phyloP scores from a whole-genome alignment of 2,888 invertebrate genomes.

The Diplolepis rosae region DNA sequence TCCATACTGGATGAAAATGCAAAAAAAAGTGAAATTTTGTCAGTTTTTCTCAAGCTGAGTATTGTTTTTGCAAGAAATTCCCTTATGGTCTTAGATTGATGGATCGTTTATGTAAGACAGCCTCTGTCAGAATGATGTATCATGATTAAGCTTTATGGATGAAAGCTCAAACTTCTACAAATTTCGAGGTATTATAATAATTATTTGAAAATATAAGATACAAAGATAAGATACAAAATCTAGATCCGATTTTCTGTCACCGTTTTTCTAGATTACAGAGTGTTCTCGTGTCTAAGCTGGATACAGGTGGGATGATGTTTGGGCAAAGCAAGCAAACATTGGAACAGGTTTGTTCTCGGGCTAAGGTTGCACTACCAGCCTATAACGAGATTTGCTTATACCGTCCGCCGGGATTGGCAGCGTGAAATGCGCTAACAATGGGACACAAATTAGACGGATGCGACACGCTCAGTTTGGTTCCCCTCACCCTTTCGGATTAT shows the following conservation, averaged over 20 bases:
- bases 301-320: conserved; percentile 1
- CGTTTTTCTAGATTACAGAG: not conserved
- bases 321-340: conserved; percentile 7
- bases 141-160: conserved; percentile 18
- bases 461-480: not conserved
- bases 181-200: too few species aligned
- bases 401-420: not conserved
- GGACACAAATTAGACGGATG: not conserved
- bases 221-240: too few species aligned
- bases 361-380: conserved; percentile 1
- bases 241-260: not conserved
- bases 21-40: too few species aligned
- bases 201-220: too few species aligned
- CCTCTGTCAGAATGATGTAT: conserved; percentile 8
- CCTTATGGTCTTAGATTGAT: conserved; percentile 16
- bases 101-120: not conserved
- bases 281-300: not conserved
- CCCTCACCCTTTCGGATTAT: not conserved
- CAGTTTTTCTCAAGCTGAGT: too few species aligned
- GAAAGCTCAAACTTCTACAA: not conserved
- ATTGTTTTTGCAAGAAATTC: conserved; percentile 18
- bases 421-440: conserved; percentile 1
- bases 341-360: not conserved
- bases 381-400: conserved; percentile 17
- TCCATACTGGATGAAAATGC: too few species aligned